phyloP scores from a whole-genome alignment of 2,797 vertebrate species.

The Danionella dracula region DNA sequence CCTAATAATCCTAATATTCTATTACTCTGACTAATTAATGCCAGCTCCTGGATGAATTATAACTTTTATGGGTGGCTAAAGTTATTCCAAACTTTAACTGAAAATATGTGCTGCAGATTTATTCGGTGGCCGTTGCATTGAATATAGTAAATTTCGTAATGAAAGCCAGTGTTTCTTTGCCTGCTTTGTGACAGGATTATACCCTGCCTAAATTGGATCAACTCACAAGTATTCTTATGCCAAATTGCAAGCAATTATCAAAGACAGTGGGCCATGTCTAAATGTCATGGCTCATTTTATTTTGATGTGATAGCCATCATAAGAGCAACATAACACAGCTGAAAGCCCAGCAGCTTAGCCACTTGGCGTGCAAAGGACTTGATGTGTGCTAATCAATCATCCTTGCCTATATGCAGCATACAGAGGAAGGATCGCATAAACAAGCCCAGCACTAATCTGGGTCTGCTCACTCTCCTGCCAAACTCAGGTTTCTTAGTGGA shows the following conservation, averaged over 20 bases:
- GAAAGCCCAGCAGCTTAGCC: slow-evolving; percentile 36
- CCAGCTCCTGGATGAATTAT: too few relatives aligned
- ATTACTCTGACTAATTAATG: too few relatives aligned
- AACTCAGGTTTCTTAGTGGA: slow-evolving; percentile 22
- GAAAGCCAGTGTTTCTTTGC: slow-evolving; percentile 49
- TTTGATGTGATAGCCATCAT: slow-evolving; percentile 66
- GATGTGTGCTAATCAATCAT: slow-evolving; percentile 46
- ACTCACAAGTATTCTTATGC: slow-evolving; percentile 49
- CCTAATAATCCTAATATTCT: too few relatives aligned
- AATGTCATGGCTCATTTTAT: slow-evolving; percentile 63
- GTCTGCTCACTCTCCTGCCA: slow-evolving; percentile 36
- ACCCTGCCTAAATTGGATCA: slow-evolving; percentile 67
- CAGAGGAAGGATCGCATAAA: slow-evolving; percentile 45
- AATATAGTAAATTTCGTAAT: too few relatives aligned
- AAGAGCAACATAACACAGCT: slow-evolving; percentile 58
- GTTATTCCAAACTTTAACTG: too few relatives aligned
- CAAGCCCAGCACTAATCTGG: slow-evolving; percentile 41
- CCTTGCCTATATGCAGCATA: slow-evolving; percentile 26
- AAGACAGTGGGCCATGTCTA: slow-evolving; percentile 50
- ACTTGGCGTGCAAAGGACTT: slow-evolving; percentile 31
- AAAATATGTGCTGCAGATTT: slow-evolving; percentile 44
- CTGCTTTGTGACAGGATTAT: slow-evolving; percentile 48
- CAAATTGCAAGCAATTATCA: slow-evolving; percentile 63
- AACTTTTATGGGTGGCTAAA: too few relatives aligned
- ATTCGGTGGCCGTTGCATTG: too few relatives aligned